These are phyloP conservation scores for Propithecus perrieri DNA, from an alignment of 2,797 vertebrate species.

Conservation along the genomic window DNA sequence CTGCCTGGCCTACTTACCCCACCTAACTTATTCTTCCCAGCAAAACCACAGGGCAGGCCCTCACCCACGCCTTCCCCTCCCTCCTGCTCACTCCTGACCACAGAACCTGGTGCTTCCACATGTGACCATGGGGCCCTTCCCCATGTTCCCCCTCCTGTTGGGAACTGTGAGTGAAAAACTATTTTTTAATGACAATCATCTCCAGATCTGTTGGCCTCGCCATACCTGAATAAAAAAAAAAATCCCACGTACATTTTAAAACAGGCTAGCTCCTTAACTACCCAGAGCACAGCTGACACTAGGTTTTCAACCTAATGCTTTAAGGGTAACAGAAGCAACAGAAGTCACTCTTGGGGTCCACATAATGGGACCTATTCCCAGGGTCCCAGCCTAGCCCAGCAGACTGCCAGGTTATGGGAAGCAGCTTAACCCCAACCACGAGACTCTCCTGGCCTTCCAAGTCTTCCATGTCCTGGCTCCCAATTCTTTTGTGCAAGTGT, in stretches of 20 bases:
- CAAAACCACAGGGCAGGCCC: neutral
- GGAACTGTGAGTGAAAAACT: neutral
- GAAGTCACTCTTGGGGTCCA: neutral
- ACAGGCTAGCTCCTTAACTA: neutral
- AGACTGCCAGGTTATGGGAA: neutral
- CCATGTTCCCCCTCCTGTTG: neutral
- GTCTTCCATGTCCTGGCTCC: neutral
- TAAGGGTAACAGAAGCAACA: neutral
- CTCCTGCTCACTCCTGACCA: neutral
- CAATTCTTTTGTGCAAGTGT: neutral
- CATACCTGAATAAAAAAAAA: neutral
- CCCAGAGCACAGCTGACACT: neutral
- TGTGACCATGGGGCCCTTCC: neutral
- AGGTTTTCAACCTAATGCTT: neutral
- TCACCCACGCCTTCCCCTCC: neutral
- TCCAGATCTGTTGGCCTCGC: neutral
- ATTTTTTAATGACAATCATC: neutral
- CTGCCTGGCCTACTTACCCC: neutral
- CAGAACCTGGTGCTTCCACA: neutral
- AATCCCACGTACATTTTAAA: neutral
- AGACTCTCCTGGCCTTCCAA: neutral
- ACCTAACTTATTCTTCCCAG: too few species aligned
- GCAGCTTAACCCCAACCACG: neutral
- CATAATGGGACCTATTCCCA: neutral
- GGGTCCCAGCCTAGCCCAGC: neutral